These are phyloP conservation scores for Trogon melanurus DNA, from an alignment of 2,113 vertebrate genomes.

Conservation along the genomic window DNA sequence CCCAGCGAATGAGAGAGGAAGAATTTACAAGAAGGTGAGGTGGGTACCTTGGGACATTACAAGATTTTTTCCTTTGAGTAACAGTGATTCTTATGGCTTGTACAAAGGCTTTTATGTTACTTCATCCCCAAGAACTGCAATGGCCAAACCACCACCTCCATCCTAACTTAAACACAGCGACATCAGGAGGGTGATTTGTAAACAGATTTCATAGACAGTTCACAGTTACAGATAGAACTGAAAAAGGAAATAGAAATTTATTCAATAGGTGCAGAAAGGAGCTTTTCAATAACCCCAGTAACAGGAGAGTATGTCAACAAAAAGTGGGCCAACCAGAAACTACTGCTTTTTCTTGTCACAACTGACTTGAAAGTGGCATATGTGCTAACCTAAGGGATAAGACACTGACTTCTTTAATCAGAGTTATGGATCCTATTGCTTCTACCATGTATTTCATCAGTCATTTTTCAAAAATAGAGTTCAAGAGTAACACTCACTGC, in stretches of 20 bases:
- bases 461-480: not conserved
- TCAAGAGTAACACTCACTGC: not conserved
- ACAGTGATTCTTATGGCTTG: not conserved
- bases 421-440: not conserved
- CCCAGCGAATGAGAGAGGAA: not conserved
- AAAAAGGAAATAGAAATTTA: not conserved
- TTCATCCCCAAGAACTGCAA: not conserved
- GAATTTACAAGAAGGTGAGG: not conserved
- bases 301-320: not conserved
- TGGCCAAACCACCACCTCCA: fast-evolving
- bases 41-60: not conserved
- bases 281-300: not conserved
- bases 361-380: not conserved
- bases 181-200: not conserved
- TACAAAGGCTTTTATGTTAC: not conserved
- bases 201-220: not conserved
- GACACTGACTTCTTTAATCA: not conserved
- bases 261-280: not conserved
- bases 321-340: not conserved
- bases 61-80: not conserved
- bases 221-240: not conserved
- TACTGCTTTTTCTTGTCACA: not conserved
- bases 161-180: not conserved
- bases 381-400: not conserved
- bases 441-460: not conserved